Evolutionary conservation across 1,140 invertebrate genomes (phyloP), one percentile per base, ranked within the genome.

Genomic region (Euborellia annulipes): DNA sequence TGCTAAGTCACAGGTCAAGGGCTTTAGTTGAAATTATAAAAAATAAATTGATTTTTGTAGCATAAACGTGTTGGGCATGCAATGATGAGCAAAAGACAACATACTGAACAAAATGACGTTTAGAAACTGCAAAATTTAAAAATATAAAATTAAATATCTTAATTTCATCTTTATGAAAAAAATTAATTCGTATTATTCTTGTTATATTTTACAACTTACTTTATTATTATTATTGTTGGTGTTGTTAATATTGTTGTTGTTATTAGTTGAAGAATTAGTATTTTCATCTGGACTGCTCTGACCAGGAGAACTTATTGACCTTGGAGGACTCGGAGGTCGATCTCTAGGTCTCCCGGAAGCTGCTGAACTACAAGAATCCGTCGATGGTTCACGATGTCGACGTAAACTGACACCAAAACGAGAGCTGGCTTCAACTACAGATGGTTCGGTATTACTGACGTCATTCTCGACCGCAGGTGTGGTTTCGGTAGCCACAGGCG

Each of bases 371-470:
- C 70, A 72, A n/a, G 70, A 72, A 51, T 73, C 70, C 0, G 71
- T 72, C 3, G 73, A 72, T 3, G 72, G 69, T 50, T 80, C 78
- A 9, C 78, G 64, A 38, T 78, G 76, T 27, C 78, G 66, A 27
- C 78, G 66, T 36, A 82, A 60, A 55, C 72, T 81, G 0, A 82
- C 77, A 2, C 79, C 79, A 50, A 82, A 82, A 32, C 76, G 64
- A 14, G 76, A 76, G 53, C 75, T 78, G 1, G 80, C 76, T 55
- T 78, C 76, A 54, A 76, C 75, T 2, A 78, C 76, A 2, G 73
- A 77, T 1, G 76, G 75, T 32, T 77, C 73, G 16, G 67, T 65
- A 47, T 75, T 76, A 52, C 69, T 71, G 2, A 78, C 70, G 54
- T 78, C 75, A 38, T 66, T 37, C 14, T 30, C 42, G 16, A 50